Conservation (phyloP, 2,888 invertebrate genomes). For the Tiliacea citrago region DNA sequence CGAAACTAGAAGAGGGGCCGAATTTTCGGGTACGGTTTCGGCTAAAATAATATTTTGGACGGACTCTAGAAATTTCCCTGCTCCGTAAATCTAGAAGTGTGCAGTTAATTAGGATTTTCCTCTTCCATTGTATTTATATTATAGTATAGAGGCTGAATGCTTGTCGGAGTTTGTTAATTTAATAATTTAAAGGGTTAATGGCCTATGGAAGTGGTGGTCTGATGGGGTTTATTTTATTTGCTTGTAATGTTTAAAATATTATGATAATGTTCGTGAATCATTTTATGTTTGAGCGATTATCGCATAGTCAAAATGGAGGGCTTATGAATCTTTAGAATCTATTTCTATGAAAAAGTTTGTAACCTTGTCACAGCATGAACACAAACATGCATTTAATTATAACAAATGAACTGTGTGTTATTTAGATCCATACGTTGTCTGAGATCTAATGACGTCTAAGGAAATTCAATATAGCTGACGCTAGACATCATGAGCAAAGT, state of each 20-base stretch:
- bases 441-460: background rate
- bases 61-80: slow-evolving; percentile 27
- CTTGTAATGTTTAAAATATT: too few relatives aligned
- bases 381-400: too few relatives aligned
- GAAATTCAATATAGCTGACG: background rate
- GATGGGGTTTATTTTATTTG: background rate
- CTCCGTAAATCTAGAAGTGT: slow-evolving; percentile 57
- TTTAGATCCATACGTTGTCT: background rate
- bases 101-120: slow-evolving; percentile 60
- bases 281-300: too few relatives aligned
- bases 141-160: slow-evolving; percentile 15
- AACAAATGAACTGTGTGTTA: too few relatives aligned
- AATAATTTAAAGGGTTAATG: slow-evolving; percentile 15
- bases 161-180: slow-evolving; percentile 26
- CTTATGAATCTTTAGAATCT: too few relatives aligned
- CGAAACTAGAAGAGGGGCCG: background rate
- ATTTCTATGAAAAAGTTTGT: too few relatives aligned
- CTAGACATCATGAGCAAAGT: slow-evolving; percentile 1
- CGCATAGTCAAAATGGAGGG: too few relatives aligned
- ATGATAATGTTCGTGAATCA: too few relatives aligned
- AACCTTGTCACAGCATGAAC: too few relatives aligned
- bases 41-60: background rate
- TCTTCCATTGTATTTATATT: slow-evolving; percentile 47
- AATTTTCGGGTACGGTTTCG: background rate
- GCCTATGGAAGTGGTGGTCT: background rate